Evolutionary conservation across 2,797 vertebrate species (phyloP).

Genomic region (Sebastes nivosus): DNA sequence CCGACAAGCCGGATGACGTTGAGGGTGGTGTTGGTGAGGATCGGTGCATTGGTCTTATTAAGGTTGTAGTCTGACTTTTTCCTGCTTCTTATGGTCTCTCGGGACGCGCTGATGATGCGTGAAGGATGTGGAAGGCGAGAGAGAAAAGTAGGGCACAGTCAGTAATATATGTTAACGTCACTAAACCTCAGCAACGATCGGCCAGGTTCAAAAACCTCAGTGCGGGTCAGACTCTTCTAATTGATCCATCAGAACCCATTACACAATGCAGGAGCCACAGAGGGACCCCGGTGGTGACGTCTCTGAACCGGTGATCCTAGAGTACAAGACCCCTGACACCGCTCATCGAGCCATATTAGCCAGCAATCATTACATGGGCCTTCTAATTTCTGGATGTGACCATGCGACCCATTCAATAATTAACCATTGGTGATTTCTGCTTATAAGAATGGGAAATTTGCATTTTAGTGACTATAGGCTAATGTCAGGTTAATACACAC

Average conservation of each 20-base stretch:
- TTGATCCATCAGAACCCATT: constrained; percentile 68
- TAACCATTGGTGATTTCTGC: constrained; percentile 34
- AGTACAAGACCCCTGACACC: constrained; percentile 54
- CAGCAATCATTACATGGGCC: constrained; percentile 30
- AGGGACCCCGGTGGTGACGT: constrained; percentile 17
- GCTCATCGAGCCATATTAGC: constrained; percentile 49
- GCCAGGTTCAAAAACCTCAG: constrained; percentile 37
- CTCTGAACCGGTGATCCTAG: constrained; percentile 53
- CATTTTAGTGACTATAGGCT: constrained; percentile 29
- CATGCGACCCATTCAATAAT: constrained; percentile 47
- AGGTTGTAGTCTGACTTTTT: constrained; percentile 97
- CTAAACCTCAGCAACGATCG: constrained; percentile 30
- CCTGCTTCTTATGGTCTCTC: constrained; percentile 92
- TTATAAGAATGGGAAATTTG: constrained; percentile 39
- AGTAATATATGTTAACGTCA: constrained; percentile 33
- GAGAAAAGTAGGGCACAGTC: constrained; percentile 11
- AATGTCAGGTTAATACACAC: constrained; percentile 27
- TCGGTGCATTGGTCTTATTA: constrained; percentile 93
- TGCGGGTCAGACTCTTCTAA: constrained; percentile 57
- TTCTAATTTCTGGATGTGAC: constrained; percentile 53
- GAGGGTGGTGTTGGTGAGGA: constrained; percentile 97
- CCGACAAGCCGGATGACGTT: constrained; percentile 98
- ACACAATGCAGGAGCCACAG: constrained; percentile 34
- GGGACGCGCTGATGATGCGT: constrained; percentile 85
- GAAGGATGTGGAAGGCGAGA: not conserved